A percentile compares a stretch with the other conserved stretches of the same genome.
These are phyloP conservation scores for Oryzias dopingdopingensis DNA, from an alignment of 2,797 vertebrate genomes.

Conservation along the genomic window DNA sequence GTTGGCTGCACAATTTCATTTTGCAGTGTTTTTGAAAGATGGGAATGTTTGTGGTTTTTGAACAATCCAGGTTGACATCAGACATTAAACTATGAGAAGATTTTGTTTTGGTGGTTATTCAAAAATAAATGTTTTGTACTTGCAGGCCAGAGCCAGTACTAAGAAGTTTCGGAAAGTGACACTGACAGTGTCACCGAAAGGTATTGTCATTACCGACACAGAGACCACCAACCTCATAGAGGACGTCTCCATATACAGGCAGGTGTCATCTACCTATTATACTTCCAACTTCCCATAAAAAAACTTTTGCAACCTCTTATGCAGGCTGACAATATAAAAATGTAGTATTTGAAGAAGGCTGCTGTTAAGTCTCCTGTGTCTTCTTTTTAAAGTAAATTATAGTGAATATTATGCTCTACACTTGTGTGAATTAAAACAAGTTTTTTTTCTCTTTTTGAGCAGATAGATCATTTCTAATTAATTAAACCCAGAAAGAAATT, in stretches of 20 bases:
- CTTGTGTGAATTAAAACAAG: too few species aligned
- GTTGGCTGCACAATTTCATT: slow-evolving; percentile 19
- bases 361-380: too few species aligned
- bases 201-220: slow-evolving; percentile 86
- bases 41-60: slow-evolving; percentile 7
- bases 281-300: neutral
- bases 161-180: slow-evolving; percentile 92
- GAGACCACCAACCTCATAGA: slow-evolving; percentile 85
- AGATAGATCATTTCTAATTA: too few species aligned
- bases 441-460: too few species aligned
- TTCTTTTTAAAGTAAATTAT: too few species aligned
- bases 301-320: too few species aligned
- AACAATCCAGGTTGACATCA: slow-evolving; percentile 21
- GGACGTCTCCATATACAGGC: slow-evolving; percentile 93
- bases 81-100: neutral
- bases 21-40: slow-evolving; percentile 4
- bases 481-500: too few species aligned
- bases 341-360: too few species aligned
- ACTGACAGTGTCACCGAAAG: slow-evolving; percentile 86
- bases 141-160: slow-evolving; percentile 84
- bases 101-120: neutral
- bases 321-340: too few species aligned
- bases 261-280: neutral
- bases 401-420: too few species aligned
- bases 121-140: slow-evolving; percentile 8